Conservation (phyloP, 1,140 invertebrate species). For the Cydia fagiglandana region DNA sequence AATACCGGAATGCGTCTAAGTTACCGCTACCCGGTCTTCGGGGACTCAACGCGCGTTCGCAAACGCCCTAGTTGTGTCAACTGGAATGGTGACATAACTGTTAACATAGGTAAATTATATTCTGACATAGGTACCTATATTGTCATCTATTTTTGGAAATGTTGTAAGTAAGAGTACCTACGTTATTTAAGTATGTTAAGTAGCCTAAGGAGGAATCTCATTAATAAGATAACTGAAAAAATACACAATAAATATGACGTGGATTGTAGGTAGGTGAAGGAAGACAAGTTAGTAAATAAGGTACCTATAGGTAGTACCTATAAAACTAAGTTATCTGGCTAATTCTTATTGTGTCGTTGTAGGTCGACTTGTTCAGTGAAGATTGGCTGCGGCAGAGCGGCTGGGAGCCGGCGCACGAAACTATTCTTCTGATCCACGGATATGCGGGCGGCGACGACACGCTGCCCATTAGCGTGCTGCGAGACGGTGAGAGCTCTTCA, state of each 20-base stretch:
- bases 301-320: too few species aligned
- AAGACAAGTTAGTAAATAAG: neutral
- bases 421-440: slow-evolving; percentile 85
- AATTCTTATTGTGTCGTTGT: slow-evolving; percentile 31
- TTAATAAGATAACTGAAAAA: too few species aligned
- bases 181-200: too few species aligned
- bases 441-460: slow-evolving; percentile 86
- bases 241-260: neutral
- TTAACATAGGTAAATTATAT: slow-evolving; percentile 8
- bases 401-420: slow-evolving; percentile 84
- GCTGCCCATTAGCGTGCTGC: slow-evolving; percentile 82
- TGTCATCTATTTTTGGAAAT: too few species aligned
- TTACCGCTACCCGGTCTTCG: slow-evolving; percentile 51
- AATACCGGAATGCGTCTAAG: slow-evolving; percentile 48
- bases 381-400: slow-evolving; percentile 84
- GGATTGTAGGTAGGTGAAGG: neutral
- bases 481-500: slow-evolving; percentile 78
- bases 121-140: too few species aligned
- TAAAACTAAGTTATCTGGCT: neutral
- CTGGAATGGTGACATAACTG: neutral
- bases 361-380: slow-evolving; percentile 78
- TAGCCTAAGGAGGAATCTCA: too few species aligned
- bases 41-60: slow-evolving; percentile 36
- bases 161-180: too few species aligned
- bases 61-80: slow-evolving; percentile 4